Conservation (phyloP, 2,888 invertebrate species). For the Caenorhabditis panamensis region DNA sequence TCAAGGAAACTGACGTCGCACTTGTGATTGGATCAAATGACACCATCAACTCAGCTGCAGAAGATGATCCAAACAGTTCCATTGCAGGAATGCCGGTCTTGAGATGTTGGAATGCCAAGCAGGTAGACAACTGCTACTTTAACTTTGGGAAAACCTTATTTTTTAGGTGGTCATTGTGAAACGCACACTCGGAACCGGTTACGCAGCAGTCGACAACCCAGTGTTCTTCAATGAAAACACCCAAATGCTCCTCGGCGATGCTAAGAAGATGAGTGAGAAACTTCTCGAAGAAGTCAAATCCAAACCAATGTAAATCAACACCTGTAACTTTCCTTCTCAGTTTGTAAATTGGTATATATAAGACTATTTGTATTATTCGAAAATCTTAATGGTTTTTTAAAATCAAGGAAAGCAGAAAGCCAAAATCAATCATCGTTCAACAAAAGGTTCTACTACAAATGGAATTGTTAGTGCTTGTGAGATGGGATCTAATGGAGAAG, state of each 20-base stretch:
- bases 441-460: background rate
- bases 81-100: constrained; percentile 95
- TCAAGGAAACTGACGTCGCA: constrained; percentile 89
- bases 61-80: constrained; percentile 92
- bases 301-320: constrained; percentile 35
- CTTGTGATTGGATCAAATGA: constrained; percentile 89
- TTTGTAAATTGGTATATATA: background rate
- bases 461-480: constrained; percentile 16
- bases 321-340: background rate
- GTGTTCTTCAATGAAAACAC: constrained; percentile 92
- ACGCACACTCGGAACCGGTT: constrained; percentile 90
- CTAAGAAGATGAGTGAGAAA: constrained; percentile 92
- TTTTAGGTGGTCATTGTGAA: constrained; percentile 91
- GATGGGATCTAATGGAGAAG: constrained; percentile 29
- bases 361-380: background rate
- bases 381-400: too few relatives aligned
- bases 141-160: background rate
- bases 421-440: background rate
- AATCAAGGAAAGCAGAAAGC: too few relatives aligned
- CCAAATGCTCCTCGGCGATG: constrained; percentile 90
- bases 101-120: constrained; percentile 90
- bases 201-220: constrained; percentile 94
- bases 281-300: constrained; percentile 83
- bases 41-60: constrained; percentile 92
- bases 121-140: constrained; percentile 84